Conservation (phyloP, 2,113 vertebrate genomes). For the Hyperopisus bebe region DNA sequence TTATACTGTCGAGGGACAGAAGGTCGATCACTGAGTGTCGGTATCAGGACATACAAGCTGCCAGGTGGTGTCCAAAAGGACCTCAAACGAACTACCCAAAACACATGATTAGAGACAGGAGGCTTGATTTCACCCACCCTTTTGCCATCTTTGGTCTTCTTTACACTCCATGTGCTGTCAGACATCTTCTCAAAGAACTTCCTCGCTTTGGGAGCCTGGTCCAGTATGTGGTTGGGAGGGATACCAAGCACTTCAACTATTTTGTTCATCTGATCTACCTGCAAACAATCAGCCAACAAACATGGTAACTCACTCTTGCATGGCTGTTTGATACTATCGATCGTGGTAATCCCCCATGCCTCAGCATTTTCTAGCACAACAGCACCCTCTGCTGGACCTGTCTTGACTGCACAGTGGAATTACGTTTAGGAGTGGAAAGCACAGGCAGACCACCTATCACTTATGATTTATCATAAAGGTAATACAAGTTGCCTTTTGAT, state of each 20-base stretch:
- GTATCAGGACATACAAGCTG: not conserved
- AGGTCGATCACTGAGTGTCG: not conserved
- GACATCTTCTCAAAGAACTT: constrained; percentile 99
- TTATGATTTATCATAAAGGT: not conserved
- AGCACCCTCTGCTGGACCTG: constrained; percentile 15
- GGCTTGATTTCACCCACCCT: constrained; percentile 64
- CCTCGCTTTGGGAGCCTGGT: constrained; percentile 99
- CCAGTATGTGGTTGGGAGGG: constrained; percentile 94
- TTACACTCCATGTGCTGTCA: constrained; percentile 97
- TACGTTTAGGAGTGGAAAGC: not conserved
- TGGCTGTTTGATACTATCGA: not conserved
- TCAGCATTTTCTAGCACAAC: not conserved
- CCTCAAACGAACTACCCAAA: not conserved
- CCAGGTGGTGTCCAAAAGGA: not conserved
- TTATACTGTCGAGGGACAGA: constrained; percentile 73
- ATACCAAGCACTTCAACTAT: constrained; percentile 96
- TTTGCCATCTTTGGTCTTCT: constrained; percentile 99
- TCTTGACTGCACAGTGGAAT: not conserved
- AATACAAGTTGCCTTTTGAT: not conserved
- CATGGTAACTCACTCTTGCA: not conserved
- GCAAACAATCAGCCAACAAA: constrained; percentile 12
- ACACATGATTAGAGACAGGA: not conserved
- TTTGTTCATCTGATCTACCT: constrained; percentile 99
- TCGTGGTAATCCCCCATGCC: not conserved
- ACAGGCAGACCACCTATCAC: not conserved